These are phyloP conservation scores for Nomada fabriciana DNA, from an alignment of 2,888 invertebrate species.

Conservation along the genomic window DNA sequence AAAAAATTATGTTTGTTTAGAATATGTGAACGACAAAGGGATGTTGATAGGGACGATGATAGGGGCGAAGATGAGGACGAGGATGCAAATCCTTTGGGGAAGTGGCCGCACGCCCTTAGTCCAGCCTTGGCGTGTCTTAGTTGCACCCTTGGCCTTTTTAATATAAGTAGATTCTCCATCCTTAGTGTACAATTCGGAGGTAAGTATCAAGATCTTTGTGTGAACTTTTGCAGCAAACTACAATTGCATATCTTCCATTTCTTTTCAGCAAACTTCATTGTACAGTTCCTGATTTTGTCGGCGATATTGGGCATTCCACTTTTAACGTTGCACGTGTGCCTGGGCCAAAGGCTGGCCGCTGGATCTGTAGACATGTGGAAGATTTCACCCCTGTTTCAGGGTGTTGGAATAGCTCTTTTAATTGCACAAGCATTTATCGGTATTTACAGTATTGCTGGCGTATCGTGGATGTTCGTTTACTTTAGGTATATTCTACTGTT, in stretches of 20 bases:
- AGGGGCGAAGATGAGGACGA: constrained; percentile 82
- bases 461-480: constrained; percentile 97
- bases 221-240: neutral
- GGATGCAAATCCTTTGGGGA: constrained; percentile 86
- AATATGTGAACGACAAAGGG: constrained; percentile 85
- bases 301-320: constrained; percentile 93
- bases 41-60: constrained; percentile 82
- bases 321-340: constrained; percentile 92
- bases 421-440: constrained; percentile 92
- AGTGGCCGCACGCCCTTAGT: constrained; percentile 90
- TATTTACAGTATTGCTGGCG: constrained; percentile 93
- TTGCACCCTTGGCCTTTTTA: constrained; percentile 95
- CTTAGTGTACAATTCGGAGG: constrained; percentile 95
- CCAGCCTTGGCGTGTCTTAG: constrained; percentile 93
- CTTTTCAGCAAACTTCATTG: constrained; percentile 91
- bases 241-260: constrained; percentile 33
- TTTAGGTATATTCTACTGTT: constrained; percentile 84
- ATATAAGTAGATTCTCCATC: constrained; percentile 94
- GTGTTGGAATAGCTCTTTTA: constrained; percentile 93
- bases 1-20: constrained; percentile 75
- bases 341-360: constrained; percentile 93
- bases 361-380: constrained; percentile 97
- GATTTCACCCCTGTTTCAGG: constrained; percentile 96
- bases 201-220: constrained; percentile 70
- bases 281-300: constrained; percentile 94